Evolutionary conservation across 92 coral and sea anemone species (phyloP).

Genomic region (Paramuricea clavata): DNA sequence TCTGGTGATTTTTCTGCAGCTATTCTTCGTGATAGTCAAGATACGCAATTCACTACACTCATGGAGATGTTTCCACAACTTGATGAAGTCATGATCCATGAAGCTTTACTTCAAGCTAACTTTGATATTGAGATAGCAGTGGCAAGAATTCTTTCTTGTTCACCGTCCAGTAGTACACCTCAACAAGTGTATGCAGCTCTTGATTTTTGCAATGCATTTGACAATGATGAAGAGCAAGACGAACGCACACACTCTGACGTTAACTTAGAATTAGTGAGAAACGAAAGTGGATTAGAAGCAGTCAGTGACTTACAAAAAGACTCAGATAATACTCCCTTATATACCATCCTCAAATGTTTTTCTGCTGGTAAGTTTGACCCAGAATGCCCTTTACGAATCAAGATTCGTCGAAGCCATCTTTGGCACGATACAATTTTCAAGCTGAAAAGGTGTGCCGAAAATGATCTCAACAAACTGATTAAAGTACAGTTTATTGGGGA

Average conservation of each 20-base stretch:
- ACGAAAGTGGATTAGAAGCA: neutral
- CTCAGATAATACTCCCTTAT: conserved; percentile 23
- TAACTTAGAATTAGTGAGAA: neutral
- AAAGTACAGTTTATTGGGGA: conserved; percentile 70
- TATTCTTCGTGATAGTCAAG: conserved; percentile 24
- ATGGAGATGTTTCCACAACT: conserved; percentile 62
- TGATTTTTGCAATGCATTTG: conserved; percentile 56
- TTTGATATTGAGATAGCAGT: conserved; percentile 56
- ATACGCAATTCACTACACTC: conserved; percentile 47
- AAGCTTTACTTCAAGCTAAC: conserved; percentile 47
- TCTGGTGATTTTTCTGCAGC: conserved; percentile 9
- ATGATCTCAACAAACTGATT: conserved; percentile 46
- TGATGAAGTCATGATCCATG: conserved; percentile 30
- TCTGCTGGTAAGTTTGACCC: conserved; percentile 48
- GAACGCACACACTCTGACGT: conserved; percentile 21
- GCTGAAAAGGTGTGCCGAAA: conserved; percentile 49
- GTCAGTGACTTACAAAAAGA: conserved; percentile 26
- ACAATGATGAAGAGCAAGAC: conserved; percentile 47
- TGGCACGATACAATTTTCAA: conserved; percentile 66
- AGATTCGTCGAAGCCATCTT: conserved; percentile 60
- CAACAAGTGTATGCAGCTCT: conserved; percentile 59
- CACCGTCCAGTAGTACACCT: conserved; percentile 43
- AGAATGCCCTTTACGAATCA: conserved; percentile 55
- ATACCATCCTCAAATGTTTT: conserved; percentile 31
- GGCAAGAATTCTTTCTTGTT: conserved; percentile 20